Evolutionary conservation across 2,888 invertebrate genomes (phyloP), one percentile per base, ranked within the genome.

Genomic region (Meiosimyza platycephala): DNA sequence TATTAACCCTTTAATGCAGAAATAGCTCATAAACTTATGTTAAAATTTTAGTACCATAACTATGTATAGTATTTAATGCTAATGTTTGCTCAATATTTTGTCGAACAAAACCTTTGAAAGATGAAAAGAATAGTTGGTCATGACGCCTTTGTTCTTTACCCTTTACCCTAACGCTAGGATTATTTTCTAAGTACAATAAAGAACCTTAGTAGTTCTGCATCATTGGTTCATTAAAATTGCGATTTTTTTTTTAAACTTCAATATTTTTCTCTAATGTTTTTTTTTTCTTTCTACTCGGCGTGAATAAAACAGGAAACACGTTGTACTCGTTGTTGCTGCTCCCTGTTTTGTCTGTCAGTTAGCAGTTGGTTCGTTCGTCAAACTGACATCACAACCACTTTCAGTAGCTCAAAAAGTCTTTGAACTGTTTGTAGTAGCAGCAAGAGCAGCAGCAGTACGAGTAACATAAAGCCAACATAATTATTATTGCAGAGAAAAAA

Each of bases 181-280:
- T 9, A 9, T 9, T 40, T 40, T 9, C 9, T 40, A 9, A 40
- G 40, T 40, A 40, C 40, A 1, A 40, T n/a, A 40, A 40, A 40
- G 1, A 9, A 40, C 40, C 40, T 40, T 40, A 40, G 40, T 48
- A 66, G 73, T 75, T 75, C 72, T 75, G 75, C 75, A 73, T 75
- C 72, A 75, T 75, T 72, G 73, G 70, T 65, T 73, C 63, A 73
- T 75, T 75, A 73, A 73, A 16, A 72, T 69, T 67, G n/a, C 40
- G 15, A 12, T 63, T 48, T 28, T 28, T 52, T 15, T 13, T 62
- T 62, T 28, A 33, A 48, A 6, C 51, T 28, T 52, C 7, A 28
- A 16, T 51, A 22, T 48, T 66, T 66, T 65, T 71, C 59, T 40
- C 48, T 57, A 51, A n/a, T 50, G 16, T 47, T 63, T 12, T 12